Evolutionary conservation across 2,888 invertebrate genomes (phyloP), one percentile per base, ranked within the genome.

Genomic region (Sylvicola cinctus): DNA sequence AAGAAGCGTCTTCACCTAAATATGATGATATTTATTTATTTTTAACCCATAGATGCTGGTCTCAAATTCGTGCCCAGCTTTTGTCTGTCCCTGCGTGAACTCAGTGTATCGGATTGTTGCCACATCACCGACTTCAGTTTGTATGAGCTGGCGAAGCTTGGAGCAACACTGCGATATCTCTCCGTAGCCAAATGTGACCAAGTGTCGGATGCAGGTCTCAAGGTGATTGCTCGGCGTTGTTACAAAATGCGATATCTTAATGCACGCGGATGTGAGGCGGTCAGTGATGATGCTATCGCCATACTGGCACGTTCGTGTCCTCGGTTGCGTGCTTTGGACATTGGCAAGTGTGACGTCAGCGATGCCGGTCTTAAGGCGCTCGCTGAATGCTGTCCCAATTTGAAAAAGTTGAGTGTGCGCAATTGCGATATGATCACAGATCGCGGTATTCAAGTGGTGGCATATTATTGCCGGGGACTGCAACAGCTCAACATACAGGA

Each of bases 181-280:
- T 90, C 88, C 16, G 85, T 90, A 16, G 90, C 90, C 14, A 91
- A 91, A 57, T 91, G 91, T 60, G 85, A 85, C 43, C 77, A 80
- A 53, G 80, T 91, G 3, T 84, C 80, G 26, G 91, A 91, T 51
- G 84, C 85, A 1, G 90, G 90, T 1, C 64, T 91, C 3, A 72
- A 83, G 43, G 81, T 85, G 26, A 70, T 91, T 6, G 87, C 87
- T 0, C 65, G 83, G 27, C 71, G 84, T 36, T 91, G 91, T 43
- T 83, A 83, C 53, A 87, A 85, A 52, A 58, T 91, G 33, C 65
- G 84, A 16, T 91, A 91, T 55, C 63, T 91, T 36, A 91, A 91
- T 56, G 81, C 85, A 1, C 66, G 91, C 31, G 90, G 90, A 6
- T 91, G 90, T 49, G 88, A 90, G 43, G 88, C 87, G 0, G 74